Evolutionary conservation across 2,888 invertebrate genomes (phyloP).

Genomic region (Himalopsyche anomala): DNA sequence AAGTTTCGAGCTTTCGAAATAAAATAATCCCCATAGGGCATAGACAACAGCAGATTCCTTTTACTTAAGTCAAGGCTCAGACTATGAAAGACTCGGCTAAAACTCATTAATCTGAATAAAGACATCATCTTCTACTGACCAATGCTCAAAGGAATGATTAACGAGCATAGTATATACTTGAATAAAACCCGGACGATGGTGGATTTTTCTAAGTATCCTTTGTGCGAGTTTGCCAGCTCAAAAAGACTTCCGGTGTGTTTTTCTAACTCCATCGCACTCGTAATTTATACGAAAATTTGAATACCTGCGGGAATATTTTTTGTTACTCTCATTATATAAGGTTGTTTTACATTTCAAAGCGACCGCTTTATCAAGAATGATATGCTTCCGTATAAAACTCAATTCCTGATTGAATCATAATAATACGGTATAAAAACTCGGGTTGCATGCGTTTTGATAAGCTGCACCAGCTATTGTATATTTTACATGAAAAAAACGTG

Average conservation of each 20-base stretch:
- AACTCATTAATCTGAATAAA: slow-evolving; percentile 26
- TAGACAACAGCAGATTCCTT: neutral
- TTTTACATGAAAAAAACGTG: too few species aligned
- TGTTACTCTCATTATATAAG: too few species aligned
- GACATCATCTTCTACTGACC: slow-evolving; percentile 19
- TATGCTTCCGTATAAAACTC: too few species aligned
- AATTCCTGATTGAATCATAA: too few species aligned
- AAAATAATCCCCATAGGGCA: neutral
- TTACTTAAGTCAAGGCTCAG: neutral
- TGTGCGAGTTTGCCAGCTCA: slow-evolving; percentile 24
- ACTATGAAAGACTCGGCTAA: neutral
- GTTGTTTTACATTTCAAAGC: too few species aligned
- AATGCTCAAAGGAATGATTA: slow-evolving; percentile 29
- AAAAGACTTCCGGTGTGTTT: neutral
- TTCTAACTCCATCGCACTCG: neutral
- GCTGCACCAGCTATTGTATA: too few species aligned
- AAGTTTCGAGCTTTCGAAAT: slow-evolving; percentile 3
- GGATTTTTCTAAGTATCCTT: neutral
- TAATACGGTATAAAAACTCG: too few species aligned
- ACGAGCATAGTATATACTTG: neutral
- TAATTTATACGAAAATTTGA: too few species aligned
- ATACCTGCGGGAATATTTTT: too few species aligned
- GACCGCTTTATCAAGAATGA: too few species aligned
- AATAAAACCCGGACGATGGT: neutral
- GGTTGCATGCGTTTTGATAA: too few species aligned